Conservation (phyloP, 2,888 invertebrate species). For the Acanthosepion pharaonis region DNA sequence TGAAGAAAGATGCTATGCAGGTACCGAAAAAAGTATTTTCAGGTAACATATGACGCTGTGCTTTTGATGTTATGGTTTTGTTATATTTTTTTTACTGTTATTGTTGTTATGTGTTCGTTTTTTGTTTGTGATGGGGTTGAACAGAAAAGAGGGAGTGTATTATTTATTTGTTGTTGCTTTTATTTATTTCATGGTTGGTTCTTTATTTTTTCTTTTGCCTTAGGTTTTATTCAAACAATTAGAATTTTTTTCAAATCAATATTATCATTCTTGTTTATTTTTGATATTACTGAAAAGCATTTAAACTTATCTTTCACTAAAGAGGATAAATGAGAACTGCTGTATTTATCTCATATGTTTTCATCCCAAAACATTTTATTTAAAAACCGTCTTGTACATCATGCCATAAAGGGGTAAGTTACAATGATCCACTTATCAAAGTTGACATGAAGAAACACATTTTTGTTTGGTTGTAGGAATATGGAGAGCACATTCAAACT, state of each 20-base stretch:
- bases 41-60: slow-evolving; percentile 23
- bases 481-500: no score
- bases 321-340: no score
- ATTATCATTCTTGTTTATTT: background rate
- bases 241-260: background rate
- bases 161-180: background rate
- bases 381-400: no score
- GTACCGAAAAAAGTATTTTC: slow-evolving; percentile 46
- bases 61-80: background rate
- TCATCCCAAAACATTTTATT: no score
- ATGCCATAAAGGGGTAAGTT: no score
- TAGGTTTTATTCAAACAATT: background rate
- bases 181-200: background rate
- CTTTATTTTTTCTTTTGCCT: background rate
- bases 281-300: background rate
- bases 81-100: background rate
- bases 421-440: no score
- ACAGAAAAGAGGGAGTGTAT: background rate
- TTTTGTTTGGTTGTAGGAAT: no score
- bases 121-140: background rate
- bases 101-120: background rate
- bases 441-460: no score
- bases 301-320: no score
- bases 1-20: slow-evolving; percentile 45
- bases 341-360: no score